Percentiles rank a stretch among this genome's conserved stretches.
Evolutionary conservation across 1,140 invertebrate species (phyloP).

Genomic region (Pogonognathellus flavescens): DNA sequence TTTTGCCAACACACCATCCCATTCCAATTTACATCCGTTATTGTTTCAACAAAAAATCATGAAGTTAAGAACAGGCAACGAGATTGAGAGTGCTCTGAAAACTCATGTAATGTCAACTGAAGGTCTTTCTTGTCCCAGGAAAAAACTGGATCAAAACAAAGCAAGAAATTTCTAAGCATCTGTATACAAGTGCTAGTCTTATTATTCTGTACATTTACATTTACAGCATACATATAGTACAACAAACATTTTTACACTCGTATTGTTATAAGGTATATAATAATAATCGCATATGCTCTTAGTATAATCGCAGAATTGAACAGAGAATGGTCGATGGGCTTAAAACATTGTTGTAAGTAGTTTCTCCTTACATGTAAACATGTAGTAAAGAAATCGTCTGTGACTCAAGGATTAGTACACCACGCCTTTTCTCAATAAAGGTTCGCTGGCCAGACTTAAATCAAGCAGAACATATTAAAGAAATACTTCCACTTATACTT

Average conservation of each 20-base stretch:
- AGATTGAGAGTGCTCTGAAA: constrained; percentile 23
- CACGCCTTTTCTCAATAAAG: constrained; percentile 40
- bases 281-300: no score
- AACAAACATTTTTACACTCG: no score
- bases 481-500: no score
- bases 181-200: no score
- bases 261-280: no score
- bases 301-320: no score
- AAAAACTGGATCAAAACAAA: constrained; percentile 49
- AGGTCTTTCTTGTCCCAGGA: constrained; percentile 32
- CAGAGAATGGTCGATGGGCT: no score
- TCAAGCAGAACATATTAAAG: no score
- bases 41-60: constrained; percentile 34
- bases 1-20: background rate
- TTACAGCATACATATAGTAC: no score
- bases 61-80: constrained; percentile 5
- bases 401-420: constrained; percentile 34
- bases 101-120: constrained; percentile 18
- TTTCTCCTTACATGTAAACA: background rate
- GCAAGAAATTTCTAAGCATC: background rate
- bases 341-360: no score
- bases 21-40: constrained; percentile 22
- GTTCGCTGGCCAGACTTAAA: background rate
- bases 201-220: background rate
- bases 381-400: background rate